These are phyloP conservation scores for Hyles lineata DNA, from an alignment of 2,888 invertebrate species.

Conservation along the genomic window DNA sequence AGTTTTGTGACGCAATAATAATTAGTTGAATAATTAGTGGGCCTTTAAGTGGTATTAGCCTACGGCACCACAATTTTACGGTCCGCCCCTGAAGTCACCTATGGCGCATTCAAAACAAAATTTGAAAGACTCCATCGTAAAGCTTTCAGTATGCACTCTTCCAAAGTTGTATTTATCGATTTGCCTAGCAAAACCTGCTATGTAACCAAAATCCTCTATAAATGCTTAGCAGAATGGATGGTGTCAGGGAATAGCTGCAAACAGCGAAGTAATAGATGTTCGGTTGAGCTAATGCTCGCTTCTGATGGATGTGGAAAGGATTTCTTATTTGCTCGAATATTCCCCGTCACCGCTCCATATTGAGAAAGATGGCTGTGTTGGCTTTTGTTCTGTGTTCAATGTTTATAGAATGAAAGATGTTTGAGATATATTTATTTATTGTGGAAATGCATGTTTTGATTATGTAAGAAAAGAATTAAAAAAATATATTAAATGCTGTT, in stretches of 20 bases:
- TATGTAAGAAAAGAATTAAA: no score
- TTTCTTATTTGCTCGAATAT: neutral
- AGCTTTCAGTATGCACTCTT: no score
- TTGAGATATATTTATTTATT: neutral
- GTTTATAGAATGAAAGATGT: neutral
- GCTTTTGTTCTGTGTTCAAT: neutral
- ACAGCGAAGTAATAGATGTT: slow-evolving; percentile 50
- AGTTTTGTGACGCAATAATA: no score
- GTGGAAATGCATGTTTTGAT: neutral
- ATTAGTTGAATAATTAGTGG: no score
- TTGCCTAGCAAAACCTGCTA: no score
- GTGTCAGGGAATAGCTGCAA: slow-evolving; percentile 39
- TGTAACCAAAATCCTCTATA: neutral
- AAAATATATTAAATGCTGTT: no score
- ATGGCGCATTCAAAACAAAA: no score
- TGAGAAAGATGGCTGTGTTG: neutral
- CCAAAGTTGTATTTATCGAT: no score
- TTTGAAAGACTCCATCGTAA: no score
- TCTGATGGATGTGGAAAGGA: slow-evolving; percentile 7
- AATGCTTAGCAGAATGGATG: slow-evolving; percentile 45
- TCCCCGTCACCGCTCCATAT: slow-evolving; percentile 1
- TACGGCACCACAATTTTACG: no score
- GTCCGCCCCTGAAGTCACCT: no score
- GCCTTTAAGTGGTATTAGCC: no score
- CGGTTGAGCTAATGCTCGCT: slow-evolving; percentile 27